Evolutionary conservation across 30 jellyfish, hydroid and myxozoan species (phyloP), one percentile per base, ranked within the genome.

Genomic region (Sanderia malayensis): DNA sequence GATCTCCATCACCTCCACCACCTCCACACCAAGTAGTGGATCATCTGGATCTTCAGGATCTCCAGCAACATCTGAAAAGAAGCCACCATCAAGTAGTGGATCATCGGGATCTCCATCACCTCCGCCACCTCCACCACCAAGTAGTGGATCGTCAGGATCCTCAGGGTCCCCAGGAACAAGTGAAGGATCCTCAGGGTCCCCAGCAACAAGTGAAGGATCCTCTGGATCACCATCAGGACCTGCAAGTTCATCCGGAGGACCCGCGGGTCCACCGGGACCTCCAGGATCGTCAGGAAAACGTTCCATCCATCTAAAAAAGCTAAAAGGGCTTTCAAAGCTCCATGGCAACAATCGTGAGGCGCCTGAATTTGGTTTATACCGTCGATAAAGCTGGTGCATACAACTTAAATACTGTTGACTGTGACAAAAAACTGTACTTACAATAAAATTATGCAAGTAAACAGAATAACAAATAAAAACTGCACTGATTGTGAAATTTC

Each of bases 221-320:
- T n/a, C n/a, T 17, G 72, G 80, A 4, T 22, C 77, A 21, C 77
- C 77, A 8, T 30, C 61, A 17, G 79, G 80, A 20, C 60, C 79
- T 22, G 28, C 74, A n/a, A n/a, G n/a, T n/a, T n/a, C n/a, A n/a
- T n/a, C n/a, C n/a, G n/a, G n/a, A 34, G 70, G 80, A 15, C 68
- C 82, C 20, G 28, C 74, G n/a, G 70, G 80, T 1, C 68, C 82
- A 20, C 77, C 83, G n/a, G 92, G 83, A 7, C 84, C 84, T 3
- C 83, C 92, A 13, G 83, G 78, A 11, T 67, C n/a, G n/a, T n/a
- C 89, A 25, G 47, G 18, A 11, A 68, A 71, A 18, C 26, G 58
- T 49, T 55, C 69, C 17, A 62, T 68, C 27, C 31, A 28, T 9
- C 45, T 61, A 44, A 49, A 67, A 47, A 27, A 23, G n/a, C 11